Base-by-base conservation (phyloP, 2,113 vertebrate species). In the Picathartes gymnocephalus region DNA sequence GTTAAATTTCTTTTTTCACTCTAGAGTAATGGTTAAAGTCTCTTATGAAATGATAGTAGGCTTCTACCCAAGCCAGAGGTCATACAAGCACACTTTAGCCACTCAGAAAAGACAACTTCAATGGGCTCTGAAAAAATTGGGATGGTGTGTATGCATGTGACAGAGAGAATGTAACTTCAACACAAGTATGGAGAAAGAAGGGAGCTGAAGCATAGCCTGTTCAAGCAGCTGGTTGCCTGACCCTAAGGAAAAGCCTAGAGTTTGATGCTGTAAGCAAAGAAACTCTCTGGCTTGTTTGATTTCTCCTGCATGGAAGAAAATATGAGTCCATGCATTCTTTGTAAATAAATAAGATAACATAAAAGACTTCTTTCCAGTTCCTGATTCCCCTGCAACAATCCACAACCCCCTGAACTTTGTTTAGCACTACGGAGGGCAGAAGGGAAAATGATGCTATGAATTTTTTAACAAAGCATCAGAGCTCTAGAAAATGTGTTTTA, bases 141-240 rank as follows among this genome's bases (percentile, higher is more conserved):
- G 25, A 45, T 45, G 27, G 10, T 35, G 25, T 30, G 21, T 79
- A 27, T 56, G n/a, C 8, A 17, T 48, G 61, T 61, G 77, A 66
- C 50, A 86, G 53, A 66, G 23, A 80, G 25, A 93, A 82, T 10
- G 18, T 66, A 90, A 66, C 66, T 86, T 83, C 27, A 81, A 7
- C 30, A 61, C 39, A 77, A 62, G 35, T 37, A 70, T 28, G 56
- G 60, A 48, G 53, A 76, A 83, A 88, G 69, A 86, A 91, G 5
- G 37, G 25, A 92, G 60, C 19, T 87, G 88, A 86, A 91, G 37
- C 51, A 78, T 64, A 81, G 69, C 12, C 61, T 88, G 60, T 56
- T 88, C 44, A 91, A 81, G 91, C 91, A 95, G 65, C 91, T 95
- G 86, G 89, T 89, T 81, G 56, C 25, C 53, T 90, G 83, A 91